Evolutionary conservation across 1,140 invertebrate genomes (phyloP).

Genomic region (Sarcophaga peregrina): DNA sequence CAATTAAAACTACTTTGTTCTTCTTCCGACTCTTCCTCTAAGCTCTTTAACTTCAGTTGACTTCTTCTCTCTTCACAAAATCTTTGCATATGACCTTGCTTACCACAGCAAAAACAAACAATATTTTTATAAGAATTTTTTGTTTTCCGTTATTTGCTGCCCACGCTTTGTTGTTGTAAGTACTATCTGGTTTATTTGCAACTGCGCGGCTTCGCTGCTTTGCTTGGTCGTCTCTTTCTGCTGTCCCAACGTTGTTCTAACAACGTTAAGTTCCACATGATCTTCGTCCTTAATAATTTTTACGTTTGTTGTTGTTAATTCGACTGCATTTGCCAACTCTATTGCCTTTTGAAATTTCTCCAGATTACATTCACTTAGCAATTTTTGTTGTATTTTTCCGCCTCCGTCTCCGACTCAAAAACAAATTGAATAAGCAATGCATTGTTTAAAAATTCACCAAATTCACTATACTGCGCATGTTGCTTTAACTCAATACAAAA

Average conservation of each 20-base stretch:
- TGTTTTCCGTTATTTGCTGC: not conserved
- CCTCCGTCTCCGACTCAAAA: not conserved
- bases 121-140: not conserved
- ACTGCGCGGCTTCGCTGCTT: not conserved
- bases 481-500: constrained; percentile 16
- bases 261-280: not conserved
- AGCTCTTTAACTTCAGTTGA: not conserved
- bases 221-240: not conserved
- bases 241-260: not conserved
- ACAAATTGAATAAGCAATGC: constrained; percentile 23
- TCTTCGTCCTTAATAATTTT: not conserved
- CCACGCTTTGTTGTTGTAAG: not conserved
- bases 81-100: not conserved
- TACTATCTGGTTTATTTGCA: not conserved
- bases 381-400: not conserved
- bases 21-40: too few relatives aligned
- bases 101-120: not conserved
- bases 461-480: not conserved
- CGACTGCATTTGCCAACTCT: not conserved
- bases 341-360: not conserved
- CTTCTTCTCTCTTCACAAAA: not conserved
- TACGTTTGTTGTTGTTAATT: not conserved
- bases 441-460: constrained; percentile 10
- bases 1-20: too few relatives aligned
- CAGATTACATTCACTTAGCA: not conserved